Evolutionary conservation across 2,113 vertebrate genomes (phyloP), one percentile per base, ranked within the genome.

Genomic region (Apodemus sylvaticus): DNA sequence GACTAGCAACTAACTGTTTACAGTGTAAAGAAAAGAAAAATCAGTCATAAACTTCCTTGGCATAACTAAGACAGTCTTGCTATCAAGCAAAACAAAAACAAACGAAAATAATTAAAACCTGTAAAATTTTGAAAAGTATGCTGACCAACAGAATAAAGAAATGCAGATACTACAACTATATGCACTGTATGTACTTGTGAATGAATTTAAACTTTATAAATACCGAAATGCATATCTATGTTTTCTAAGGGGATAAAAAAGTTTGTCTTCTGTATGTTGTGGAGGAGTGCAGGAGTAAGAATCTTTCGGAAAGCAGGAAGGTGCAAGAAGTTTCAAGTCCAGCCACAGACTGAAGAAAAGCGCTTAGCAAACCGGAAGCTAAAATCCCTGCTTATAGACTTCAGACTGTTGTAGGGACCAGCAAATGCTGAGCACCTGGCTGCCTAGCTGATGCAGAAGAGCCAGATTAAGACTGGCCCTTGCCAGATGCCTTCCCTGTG

Each of bases 391-490:
- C 36, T 0, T 70, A 12, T 11, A 36, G 7, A 42, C 10, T n/a
- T 58, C 22, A 14, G 16, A 86, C 36, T 31, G 87, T 3, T 12
- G 24, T 66, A 11, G 2, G 1, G 53, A 62, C 1, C 7, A 51
- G 8, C 8, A 9, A 88, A 82, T 4, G 36, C 0, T 0, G 3
- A 3, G 0, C 19, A 10, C 2, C 17, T 9, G 1, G 5, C 10
- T 11, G 3, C 10, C 10, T 12, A 7, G 0, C 4, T 12, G 1
- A 29, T 0, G 3, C 17, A 0, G 1, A 10, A 42, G 51, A 0
- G 8, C 13, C 11, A 0, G 5, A 29, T 36, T 0, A 24, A 19
- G 16, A 64, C 42, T 0, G 81, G n/a, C 34, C 76, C 19, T 22
- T 3, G 70, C 11, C 3, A 68, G 90, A 91, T 45, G 16, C 92